phyloP scores from a whole-genome alignment of 2,113 vertebrate species.

The Platycercus adscitus region DNA sequence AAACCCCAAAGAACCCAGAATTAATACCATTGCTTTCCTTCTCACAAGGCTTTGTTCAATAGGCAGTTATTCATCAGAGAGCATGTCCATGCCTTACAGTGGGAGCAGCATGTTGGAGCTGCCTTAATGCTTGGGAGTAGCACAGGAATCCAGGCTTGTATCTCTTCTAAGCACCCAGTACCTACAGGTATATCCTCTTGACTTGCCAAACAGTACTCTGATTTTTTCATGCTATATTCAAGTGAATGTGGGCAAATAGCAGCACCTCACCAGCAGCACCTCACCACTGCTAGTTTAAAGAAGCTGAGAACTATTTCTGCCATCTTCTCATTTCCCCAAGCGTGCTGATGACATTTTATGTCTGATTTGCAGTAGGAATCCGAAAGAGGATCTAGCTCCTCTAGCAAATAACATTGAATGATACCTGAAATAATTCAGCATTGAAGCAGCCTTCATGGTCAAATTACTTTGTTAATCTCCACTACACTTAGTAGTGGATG shows the following conservation, averaged over 20 bases:
- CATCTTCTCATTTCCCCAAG: not conserved
- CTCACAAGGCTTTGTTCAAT: not conserved
- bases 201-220: not conserved
- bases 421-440: not conserved
- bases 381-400: not conserved
- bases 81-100: not conserved
- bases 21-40: not conserved
- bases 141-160: not conserved
- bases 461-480: not conserved
- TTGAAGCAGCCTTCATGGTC: not conserved
- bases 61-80: not conserved
- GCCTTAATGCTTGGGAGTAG: not conserved
- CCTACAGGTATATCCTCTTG: not conserved
- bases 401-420: not conserved
- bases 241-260: not conserved
- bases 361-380: not conserved
- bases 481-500: not conserved
- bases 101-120: not conserved
- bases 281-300: not conserved
- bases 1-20: rapidly evolving
- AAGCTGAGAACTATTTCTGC: not conserved
- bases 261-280: not conserved
- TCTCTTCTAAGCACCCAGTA: not conserved
- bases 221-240: not conserved
- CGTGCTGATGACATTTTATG: not conserved